phyloP scores from a whole-genome alignment of 1,140 invertebrate species.

The Temnothorax longispinosus region DNA sequence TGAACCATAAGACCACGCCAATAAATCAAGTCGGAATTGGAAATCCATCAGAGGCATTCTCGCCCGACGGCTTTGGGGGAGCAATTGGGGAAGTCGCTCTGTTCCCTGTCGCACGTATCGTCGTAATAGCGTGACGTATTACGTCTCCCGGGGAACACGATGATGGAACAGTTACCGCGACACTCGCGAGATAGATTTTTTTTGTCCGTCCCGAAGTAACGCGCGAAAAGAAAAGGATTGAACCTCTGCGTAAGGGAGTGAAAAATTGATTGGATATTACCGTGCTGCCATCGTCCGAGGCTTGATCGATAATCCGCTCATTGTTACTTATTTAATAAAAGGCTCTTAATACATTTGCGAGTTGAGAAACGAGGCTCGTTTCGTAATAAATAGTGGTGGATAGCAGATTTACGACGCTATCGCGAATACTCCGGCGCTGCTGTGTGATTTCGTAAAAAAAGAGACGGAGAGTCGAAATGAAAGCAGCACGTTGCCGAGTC shows the following conservation, averaged over 20 bases:
- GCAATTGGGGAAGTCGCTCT: conserved; percentile 6
- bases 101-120: conserved; percentile 24
- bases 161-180: conserved; percentile 29
- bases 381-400: conserved; percentile 44
- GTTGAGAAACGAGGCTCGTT: conserved; percentile 28
- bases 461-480: conserved; percentile 4
- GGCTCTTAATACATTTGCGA: conserved; percentile 1
- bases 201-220: neutral
- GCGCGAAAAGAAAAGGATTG: neutral
- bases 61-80: conserved; percentile 51
- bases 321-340: conserved; percentile 40
- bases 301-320: conserved; percentile 22
- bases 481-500: conserved; percentile 24
- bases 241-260: neutral
- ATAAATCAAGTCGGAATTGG: conserved; percentile 74
- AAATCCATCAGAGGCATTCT: conserved; percentile 72
- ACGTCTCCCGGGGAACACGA: neutral
- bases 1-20: conserved; percentile 54
- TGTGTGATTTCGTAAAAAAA: conserved; percentile 36
- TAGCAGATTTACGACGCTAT: conserved; percentile 49
- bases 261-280: conserved; percentile 33
- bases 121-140: conserved; percentile 26
- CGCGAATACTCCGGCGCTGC: neutral
- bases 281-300: neutral
- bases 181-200: conserved; percentile 13